These are phyloP conservation scores for Campylomormyrus tamandua DNA, from an alignment of 2,113 vertebrate species.

Conservation along the genomic window DNA sequence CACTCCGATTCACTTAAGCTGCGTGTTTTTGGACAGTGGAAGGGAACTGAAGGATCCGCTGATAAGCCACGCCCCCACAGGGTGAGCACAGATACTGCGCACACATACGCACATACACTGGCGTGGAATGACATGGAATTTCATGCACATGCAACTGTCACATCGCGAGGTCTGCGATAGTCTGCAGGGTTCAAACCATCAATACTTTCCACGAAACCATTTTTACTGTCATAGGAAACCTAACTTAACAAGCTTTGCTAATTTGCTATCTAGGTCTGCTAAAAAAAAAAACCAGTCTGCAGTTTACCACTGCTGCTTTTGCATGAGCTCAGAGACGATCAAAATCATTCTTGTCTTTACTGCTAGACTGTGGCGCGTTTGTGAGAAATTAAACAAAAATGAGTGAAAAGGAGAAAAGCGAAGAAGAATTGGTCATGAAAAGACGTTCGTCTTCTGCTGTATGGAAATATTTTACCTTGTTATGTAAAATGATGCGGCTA, in stretches of 20 bases:
- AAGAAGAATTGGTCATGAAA: neutral
- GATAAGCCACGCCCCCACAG: neutral
- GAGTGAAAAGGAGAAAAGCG: neutral
- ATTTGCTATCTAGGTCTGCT: neutral
- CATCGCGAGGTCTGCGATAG: neutral
- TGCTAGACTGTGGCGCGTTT: neutral
- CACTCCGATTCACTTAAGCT: too few species aligned
- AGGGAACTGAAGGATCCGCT: neutral
- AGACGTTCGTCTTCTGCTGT: neutral
- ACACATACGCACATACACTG: neutral
- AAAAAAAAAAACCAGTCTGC: neutral
- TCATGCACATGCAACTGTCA: neutral
- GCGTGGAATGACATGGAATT: neutral
- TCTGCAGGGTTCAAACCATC: neutral
- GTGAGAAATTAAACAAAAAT: neutral
- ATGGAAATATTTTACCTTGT: neutral
- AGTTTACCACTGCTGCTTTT: neutral
- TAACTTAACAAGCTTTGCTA: neutral
- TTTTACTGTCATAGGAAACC: neutral
- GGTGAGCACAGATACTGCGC: neutral
- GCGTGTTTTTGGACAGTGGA: neutral
- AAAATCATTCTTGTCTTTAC: neutral
- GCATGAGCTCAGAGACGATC: neutral
- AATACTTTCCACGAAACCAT: neutral
- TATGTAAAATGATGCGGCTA: neutral